These are phyloP conservation scores for Latrodectus elegans DNA, from an alignment of 2,888 invertebrate species.

Conservation along the genomic window DNA sequence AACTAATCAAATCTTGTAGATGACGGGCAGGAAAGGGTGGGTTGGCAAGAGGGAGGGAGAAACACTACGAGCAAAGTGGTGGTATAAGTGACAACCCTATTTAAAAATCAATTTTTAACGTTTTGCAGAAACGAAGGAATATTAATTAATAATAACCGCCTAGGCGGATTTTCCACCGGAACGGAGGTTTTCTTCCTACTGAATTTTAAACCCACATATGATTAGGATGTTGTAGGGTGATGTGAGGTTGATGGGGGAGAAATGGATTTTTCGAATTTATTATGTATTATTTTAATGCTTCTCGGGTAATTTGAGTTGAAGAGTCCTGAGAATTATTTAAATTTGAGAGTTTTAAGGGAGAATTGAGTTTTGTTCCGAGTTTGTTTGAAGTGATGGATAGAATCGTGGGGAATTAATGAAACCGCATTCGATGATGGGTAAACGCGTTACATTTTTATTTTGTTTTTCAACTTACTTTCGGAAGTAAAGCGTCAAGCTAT, in stretches of 20 bases:
- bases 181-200: slow-evolving; percentile 18
- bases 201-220: slow-evolving; percentile 32
- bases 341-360: not conserved
- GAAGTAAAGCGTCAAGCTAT: no score
- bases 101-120: slow-evolving; percentile 60
- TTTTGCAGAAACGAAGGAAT: slow-evolving; percentile 37
- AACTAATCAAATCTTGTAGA: slow-evolving; percentile 10
- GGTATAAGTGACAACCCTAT: slow-evolving; percentile 50
- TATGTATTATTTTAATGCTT: slow-evolving; percentile 53
- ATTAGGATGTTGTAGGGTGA: slow-evolving; percentile 10
- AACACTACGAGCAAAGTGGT: slow-evolving; percentile 24
- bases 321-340: not conserved
- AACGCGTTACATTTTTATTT: no score
- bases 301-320: not conserved
- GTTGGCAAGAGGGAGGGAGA: slow-evolving; percentile 20
- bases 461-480: no score
- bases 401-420: no score
- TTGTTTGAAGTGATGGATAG: no score
- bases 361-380: not conserved
- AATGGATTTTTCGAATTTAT: slow-evolving; percentile 45
- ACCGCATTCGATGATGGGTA: no score
- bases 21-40: slow-evolving; percentile 10
- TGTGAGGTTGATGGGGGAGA: slow-evolving; percentile 4
- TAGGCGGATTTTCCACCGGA: slow-evolving; percentile 26
- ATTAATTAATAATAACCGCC: slow-evolving; percentile 59